Conservation (phyloP, 1,140 invertebrate species). For the Reticulitermes speratus region DNA sequence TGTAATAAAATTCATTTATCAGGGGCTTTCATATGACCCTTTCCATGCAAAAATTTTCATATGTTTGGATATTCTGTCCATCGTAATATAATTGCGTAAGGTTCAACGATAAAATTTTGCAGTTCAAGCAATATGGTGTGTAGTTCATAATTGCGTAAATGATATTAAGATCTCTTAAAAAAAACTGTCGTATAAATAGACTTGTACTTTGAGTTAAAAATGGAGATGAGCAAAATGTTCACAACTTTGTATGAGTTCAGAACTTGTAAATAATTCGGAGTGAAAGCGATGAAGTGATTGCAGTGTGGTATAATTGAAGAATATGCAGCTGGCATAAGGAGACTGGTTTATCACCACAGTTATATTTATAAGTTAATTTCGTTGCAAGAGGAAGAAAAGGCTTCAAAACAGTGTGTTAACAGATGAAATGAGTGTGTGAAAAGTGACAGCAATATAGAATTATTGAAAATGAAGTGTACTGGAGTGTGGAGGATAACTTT, state of each 20-base stretch:
- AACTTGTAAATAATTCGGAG: slow-evolving; percentile 5
- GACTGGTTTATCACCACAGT: neutral
- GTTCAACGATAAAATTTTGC: neutral
- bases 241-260: neutral
- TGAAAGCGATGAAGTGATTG: neutral
- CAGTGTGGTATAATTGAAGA: neutral
- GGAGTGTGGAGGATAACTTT: neutral
- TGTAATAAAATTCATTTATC: neutral
- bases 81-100: neutral
- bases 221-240: neutral
- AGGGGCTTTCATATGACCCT: neutral
- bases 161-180: neutral
- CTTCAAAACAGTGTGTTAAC: neutral
- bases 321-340: neutral
- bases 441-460: neutral
- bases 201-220: neutral
- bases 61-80: slow-evolving; percentile 7
- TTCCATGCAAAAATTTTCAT: neutral
- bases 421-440: neutral
- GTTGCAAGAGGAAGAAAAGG: neutral
- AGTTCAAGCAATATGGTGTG: slow-evolving; percentile 7
- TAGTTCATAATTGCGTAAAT: neutral
- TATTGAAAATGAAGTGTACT: neutral
- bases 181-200: neutral
- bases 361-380: slow-evolving; percentile 8